A percentile compares a stretch with the other conserved stretches of the same genome.
Evolutionary conservation across 2,888 invertebrate species (phyloP).

Genomic region (Sycophila texana): DNA sequence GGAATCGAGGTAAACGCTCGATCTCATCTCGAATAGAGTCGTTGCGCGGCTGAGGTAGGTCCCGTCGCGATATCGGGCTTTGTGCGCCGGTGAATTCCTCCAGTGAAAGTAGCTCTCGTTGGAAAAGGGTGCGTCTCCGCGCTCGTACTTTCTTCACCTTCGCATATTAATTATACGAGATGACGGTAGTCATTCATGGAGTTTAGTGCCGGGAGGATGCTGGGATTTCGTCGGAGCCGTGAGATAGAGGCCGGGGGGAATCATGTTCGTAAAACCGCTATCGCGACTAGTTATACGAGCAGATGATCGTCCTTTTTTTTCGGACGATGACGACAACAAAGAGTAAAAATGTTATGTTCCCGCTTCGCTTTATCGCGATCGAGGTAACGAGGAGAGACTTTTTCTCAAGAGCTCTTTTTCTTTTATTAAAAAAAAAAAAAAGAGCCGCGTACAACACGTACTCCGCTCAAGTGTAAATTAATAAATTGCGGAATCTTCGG

Average conservation of each 20-base stretch:
- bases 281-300: not conserved
- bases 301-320: not conserved
- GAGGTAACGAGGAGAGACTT: too few species aligned
- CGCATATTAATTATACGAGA: slow-evolving; percentile 34
- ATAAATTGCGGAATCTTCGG: too few species aligned
- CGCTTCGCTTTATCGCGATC: too few species aligned
- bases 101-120: not conserved
- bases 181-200: slow-evolving; percentile 31
- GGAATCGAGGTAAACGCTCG: not conserved
- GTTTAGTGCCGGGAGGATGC: slow-evolving; percentile 13
- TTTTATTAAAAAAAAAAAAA: too few species aligned
- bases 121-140: not conserved
- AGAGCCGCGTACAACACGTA: too few species aligned
- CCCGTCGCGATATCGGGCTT: not conserved
- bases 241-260: not conserved
- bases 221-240: not conserved
- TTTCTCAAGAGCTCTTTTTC: too few species aligned
- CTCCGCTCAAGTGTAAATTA: too few species aligned
- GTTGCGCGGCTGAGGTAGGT: not conserved
- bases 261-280: not conserved
- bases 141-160: not conserved
- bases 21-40: slow-evolving; percentile 33
- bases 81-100: not conserved
- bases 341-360: too few species aligned
- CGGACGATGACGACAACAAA: not conserved